These are phyloP conservation scores for Lethrus apterus DNA, from an alignment of 1,140 invertebrate genomes.

Conservation along the genomic window DNA sequence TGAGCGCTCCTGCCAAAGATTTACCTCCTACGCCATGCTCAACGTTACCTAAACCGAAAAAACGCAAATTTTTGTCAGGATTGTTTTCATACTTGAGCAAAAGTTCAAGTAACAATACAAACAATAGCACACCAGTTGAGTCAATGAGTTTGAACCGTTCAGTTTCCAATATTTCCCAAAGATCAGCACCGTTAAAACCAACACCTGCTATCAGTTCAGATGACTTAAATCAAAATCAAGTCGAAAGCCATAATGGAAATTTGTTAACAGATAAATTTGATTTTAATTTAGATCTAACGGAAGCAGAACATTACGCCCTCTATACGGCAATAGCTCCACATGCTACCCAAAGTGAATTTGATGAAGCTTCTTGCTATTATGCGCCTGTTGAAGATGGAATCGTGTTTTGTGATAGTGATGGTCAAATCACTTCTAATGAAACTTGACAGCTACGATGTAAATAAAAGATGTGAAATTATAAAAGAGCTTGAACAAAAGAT, in stretches of 20 bases:
- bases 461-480: too few species aligned
- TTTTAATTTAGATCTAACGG: constrained; percentile 55
- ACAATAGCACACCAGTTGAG: too few species aligned
- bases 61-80: constrained; percentile 59
- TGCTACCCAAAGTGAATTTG: constrained; percentile 77
- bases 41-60: constrained; percentile 49
- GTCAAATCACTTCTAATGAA: constrained; percentile 24
- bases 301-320: constrained; percentile 78
- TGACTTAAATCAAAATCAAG: constrained; percentile 6
- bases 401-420: constrained; percentile 42
- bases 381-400: constrained; percentile 72
- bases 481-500: too few species aligned
- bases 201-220: neutral
- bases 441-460: too few species aligned
- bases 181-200: constrained; percentile 3
- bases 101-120: constrained; percentile 21
- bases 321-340: constrained; percentile 76
- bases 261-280: neutral
- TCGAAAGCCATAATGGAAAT: neutral
- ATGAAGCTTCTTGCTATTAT: constrained; percentile 79
- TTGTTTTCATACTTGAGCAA: constrained; percentile 42
- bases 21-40: constrained; percentile 42
- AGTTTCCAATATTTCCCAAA: neutral
- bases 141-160: constrained; percentile 3
- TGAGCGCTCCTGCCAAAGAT: constrained; percentile 41